Evolutionary conservation across 2,888 invertebrate genomes (phyloP).

Genomic region (Limnephilus lunatus): DNA sequence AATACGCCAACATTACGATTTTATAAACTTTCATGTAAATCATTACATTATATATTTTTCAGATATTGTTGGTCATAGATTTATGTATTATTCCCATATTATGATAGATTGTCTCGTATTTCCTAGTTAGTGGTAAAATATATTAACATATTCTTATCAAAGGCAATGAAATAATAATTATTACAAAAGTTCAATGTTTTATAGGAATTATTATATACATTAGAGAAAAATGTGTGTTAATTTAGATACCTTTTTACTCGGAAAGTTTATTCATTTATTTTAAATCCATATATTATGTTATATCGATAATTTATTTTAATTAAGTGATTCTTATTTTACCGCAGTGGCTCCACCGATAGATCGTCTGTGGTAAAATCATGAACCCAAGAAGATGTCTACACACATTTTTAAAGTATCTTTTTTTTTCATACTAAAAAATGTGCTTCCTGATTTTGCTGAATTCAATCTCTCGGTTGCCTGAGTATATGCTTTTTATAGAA

Average conservation of each 20-base stretch:
- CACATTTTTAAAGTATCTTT: background rate
- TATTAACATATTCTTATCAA: background rate
- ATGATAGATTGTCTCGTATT: background rate
- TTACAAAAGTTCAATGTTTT: background rate
- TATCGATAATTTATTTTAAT: background rate
- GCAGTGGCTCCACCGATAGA: background rate
- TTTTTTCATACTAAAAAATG: background rate
- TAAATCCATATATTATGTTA: background rate
- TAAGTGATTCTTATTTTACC: background rate
- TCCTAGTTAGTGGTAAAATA: background rate
- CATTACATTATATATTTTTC: background rate
- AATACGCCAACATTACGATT: background rate
- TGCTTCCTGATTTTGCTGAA: background rate
- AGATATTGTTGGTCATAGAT: background rate
- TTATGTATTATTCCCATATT: background rate
- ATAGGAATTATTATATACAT: background rate
- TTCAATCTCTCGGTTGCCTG: background rate
- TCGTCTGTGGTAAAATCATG: background rate
- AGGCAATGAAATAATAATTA: background rate
- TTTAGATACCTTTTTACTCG: background rate
- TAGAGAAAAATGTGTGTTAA: background rate
- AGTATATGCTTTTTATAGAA: slow-evolving; percentile 11
- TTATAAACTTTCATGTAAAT: background rate
- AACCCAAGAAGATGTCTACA: background rate
- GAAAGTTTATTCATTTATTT: background rate